phyloP scores from a whole-genome alignment of 2,113 vertebrate genomes.

The Misgurnus mizolepis region DNA sequence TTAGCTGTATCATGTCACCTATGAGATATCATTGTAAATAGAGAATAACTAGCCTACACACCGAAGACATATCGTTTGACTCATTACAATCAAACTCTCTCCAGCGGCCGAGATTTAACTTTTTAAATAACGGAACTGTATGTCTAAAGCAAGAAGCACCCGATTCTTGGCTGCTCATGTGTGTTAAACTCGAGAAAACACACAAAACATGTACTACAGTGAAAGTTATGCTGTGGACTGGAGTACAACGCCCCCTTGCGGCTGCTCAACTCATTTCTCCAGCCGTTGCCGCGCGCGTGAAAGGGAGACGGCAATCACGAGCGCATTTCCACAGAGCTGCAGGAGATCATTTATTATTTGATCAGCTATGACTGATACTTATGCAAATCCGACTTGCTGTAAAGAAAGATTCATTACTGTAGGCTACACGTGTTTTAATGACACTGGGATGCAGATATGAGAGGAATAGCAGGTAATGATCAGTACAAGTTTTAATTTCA shows the following conservation, averaged over 20 bases:
- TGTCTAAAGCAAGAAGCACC: neutral
- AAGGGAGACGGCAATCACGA: conserved; percentile 69
- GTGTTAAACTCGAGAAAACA: neutral
- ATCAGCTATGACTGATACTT: conserved; percentile 94
- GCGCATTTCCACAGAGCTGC: conserved; percentile 74
- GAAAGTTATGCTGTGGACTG: conserved; percentile 70
- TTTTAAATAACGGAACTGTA: neutral
- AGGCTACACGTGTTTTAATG: neutral
- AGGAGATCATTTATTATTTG: conserved; percentile 83
- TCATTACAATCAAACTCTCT: neutral
- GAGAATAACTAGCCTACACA: neutral
- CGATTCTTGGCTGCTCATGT: neutral
- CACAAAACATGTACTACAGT: neutral
- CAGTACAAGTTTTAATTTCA: conserved; percentile 80
- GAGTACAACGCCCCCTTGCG: conserved; percentile 89
- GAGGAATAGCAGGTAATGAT: conserved; percentile 83
- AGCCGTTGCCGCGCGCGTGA: conserved; percentile 52
- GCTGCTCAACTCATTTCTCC: conserved; percentile 58
- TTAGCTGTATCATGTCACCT: conserved; percentile 3
- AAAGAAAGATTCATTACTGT: conserved; percentile 93
- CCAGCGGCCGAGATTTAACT: neutral
- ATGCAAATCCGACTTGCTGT: conserved; percentile 90
- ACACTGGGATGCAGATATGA: conserved; percentile 88
- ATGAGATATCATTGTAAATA: neutral
- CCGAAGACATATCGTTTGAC: neutral